Conservation (phyloP, 2,113 vertebrate genomes). For the rabbit (Oryctolagus cuniculus) region DNA sequence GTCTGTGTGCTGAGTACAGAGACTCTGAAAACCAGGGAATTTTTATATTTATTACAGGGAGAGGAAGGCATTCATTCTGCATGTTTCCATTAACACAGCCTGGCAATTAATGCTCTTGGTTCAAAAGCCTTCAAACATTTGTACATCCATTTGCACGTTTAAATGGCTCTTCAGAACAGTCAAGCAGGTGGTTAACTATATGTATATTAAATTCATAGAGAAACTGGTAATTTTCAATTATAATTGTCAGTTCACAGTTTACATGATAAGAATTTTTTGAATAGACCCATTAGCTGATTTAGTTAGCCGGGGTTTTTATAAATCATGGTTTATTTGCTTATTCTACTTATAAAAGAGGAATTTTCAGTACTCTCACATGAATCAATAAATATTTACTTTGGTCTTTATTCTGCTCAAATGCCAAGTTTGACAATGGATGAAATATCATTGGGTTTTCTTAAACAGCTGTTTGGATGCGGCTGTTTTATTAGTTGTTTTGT, state of each 20-base stretch:
- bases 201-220: constrained; percentile 85
- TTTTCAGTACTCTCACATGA: constrained; percentile 75
- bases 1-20: background rate
- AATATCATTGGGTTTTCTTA: constrained; percentile 76
- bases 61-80: constrained; percentile 63
- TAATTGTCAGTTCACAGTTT: constrained; percentile 83
- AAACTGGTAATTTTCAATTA: constrained; percentile 85
- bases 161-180: constrained; percentile 79
- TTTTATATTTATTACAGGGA: constrained; percentile 79
- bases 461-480: constrained; percentile 80
- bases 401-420: constrained; percentile 79
- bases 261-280: constrained; percentile 82
- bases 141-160: constrained; percentile 80
- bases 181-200: constrained; percentile 86
- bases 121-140: constrained; percentile 84
- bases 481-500: constrained; percentile 76
- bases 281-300: constrained; percentile 83
- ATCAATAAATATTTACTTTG: constrained; percentile 82
- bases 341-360: constrained; percentile 74
- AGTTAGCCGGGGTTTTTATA: constrained; percentile 80
- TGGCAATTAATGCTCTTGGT: constrained; percentile 84
- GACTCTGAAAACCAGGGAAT: constrained; percentile 35
- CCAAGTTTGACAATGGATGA: constrained; percentile 80
- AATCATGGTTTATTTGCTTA: constrained; percentile 83
- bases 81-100: constrained; percentile 80